Percentiles rank a stretch among this genome's conserved stretches.
These are phyloP conservation scores for Euplexia lucipara DNA, from an alignment of 2,888 invertebrate species.

Conservation along the genomic window DNA sequence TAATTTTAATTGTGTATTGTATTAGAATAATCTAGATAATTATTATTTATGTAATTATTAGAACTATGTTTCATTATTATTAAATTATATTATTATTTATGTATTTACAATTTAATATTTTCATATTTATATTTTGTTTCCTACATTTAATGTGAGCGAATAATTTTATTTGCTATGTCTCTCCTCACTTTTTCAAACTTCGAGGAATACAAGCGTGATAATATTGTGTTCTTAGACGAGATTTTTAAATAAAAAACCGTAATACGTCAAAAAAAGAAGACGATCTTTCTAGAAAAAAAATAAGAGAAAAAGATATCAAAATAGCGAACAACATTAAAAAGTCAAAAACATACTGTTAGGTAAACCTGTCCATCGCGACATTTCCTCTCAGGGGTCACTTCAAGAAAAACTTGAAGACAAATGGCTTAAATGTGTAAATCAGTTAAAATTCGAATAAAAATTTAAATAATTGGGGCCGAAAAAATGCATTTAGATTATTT, in stretches of 20 bases:
- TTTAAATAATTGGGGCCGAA: conserved; percentile 50
- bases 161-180: too few relatives aligned
- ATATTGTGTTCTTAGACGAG: too few relatives aligned
- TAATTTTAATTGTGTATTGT: too few relatives aligned
- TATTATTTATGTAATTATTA: too few relatives aligned
- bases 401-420: conserved; percentile 31
- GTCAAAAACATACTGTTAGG: conserved; percentile 24
- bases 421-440: conserved; percentile 45
- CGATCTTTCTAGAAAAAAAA: conserved; percentile 27
- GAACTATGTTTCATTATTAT: too few relatives aligned
- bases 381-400: conserved; percentile 38
- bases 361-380: conserved; percentile 42
- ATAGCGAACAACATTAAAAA: conserved; percentile 30
- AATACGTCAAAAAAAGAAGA: background rate
- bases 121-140: too few relatives aligned
- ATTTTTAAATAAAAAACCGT: conserved; percentile 7
- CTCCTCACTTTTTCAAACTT: too few relatives aligned
- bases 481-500: conserved; percentile 54
- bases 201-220: too few relatives aligned
- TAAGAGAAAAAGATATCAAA: conserved; percentile 32
- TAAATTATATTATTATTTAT: too few relatives aligned
- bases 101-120: too few relatives aligned
- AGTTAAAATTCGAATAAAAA: conserved; percentile 43
- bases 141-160: too few relatives aligned
- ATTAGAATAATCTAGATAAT: too few relatives aligned